A percentile compares a stretch with the other conserved stretches of the same genome.
phyloP scores from a whole-genome alignment of 30 jellyfish, hydroid and myxozoan genomes.

The Mastigias papua region DNA sequence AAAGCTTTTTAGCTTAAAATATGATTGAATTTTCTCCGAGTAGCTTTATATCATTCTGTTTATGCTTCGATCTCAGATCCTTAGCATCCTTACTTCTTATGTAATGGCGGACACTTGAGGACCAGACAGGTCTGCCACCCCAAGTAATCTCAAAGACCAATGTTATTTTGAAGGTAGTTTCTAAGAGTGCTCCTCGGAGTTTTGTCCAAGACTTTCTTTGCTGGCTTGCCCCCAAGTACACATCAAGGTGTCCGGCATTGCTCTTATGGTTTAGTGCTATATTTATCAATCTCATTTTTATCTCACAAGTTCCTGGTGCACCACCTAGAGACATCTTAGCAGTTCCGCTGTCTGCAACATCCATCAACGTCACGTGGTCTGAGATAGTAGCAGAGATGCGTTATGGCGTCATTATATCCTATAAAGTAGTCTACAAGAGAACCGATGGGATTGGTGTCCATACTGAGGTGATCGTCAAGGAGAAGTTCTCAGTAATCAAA shows the following conservation, averaged over 20 bases:
- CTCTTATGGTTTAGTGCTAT: neutral
- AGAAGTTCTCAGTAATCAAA: neutral
- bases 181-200: no score
- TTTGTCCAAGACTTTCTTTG: no score
- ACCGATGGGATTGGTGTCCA: constrained; percentile 13
- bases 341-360: constrained; percentile 4
- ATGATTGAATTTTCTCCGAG: no score
- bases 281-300: no score
- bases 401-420: constrained; percentile 27
- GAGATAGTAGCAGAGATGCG: constrained; percentile 18
- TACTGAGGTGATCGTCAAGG: neutral
- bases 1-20: no score
- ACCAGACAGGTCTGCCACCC: no score
- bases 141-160: no score
- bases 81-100: no score
- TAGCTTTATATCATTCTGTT: no score
- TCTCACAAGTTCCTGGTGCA: constrained; percentile 20
- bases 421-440: constrained; percentile 22
- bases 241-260: neutral
- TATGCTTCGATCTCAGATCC: no score
- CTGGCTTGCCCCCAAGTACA: constrained; percentile 12
- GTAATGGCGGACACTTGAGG: no score
- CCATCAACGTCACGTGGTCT: constrained; percentile 33
- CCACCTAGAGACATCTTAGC: constrained; percentile 36
- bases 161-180: no score